These are phyloP conservation scores for Limonius californicus DNA, from an alignment of 1,140 invertebrate species.

Conservation along the genomic window DNA sequence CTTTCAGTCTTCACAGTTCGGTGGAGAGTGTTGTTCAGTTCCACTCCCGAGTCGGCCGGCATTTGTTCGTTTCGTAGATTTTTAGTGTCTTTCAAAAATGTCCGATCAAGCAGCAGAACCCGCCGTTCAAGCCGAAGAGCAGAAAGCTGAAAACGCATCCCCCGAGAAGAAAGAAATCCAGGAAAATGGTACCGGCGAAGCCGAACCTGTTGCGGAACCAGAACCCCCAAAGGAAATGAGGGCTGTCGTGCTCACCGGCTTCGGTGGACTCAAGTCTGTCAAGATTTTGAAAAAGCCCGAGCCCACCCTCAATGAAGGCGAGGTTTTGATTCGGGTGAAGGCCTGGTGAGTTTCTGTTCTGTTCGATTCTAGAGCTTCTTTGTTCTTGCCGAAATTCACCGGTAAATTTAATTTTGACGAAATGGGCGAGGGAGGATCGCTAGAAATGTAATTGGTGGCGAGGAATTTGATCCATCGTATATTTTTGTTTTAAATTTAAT, in stretches of 20 bases:
- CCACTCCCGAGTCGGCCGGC: slow-evolving; percentile 40
- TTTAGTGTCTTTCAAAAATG: slow-evolving; percentile 4
- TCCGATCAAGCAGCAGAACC: slow-evolving; percentile 25
- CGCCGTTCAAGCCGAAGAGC: slow-evolving; percentile 51
- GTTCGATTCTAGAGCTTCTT: too few relatives aligned
- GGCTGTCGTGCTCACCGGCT: slow-evolving; percentile 75
- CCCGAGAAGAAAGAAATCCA: slow-evolving; percentile 50
- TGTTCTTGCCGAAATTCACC: too few relatives aligned
- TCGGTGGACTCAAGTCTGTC: slow-evolving; percentile 79
- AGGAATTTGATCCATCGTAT: too few relatives aligned
- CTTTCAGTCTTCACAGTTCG: slow-evolving; percentile 26
- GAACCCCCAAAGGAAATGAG: slow-evolving; percentile 74
- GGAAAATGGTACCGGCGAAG: slow-evolving; percentile 52
- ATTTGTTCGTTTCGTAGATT: slow-evolving; percentile 9
- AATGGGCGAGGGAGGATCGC: too few relatives aligned
- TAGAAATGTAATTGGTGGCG: too few relatives aligned
- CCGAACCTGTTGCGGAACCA: slow-evolving; percentile 42
- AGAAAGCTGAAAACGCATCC: slow-evolving; percentile 49
- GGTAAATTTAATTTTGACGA: too few relatives aligned
- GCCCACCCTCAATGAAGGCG: slow-evolving; percentile 67
- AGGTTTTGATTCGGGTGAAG: slow-evolving; percentile 79
- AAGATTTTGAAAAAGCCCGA: slow-evolving; percentile 78
- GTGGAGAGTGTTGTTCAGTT: not conserved
- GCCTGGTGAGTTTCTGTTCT: slow-evolving; percentile 74
- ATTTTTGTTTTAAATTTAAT: too few relatives aligned